phyloP scores from a whole-genome alignment of 2,888 invertebrate species.

The Cylloceria caligata region DNA sequence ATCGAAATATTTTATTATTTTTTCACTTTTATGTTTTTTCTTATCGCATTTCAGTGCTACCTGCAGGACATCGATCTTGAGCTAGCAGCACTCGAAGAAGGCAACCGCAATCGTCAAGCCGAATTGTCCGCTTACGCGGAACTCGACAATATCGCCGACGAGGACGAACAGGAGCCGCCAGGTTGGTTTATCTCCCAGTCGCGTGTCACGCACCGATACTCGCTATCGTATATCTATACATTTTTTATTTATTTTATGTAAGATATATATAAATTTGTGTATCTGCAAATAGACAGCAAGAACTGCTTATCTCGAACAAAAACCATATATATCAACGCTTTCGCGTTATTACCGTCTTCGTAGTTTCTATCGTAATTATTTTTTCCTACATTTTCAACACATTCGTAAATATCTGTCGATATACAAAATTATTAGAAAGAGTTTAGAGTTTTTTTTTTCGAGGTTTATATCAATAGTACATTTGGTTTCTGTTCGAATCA shows the following conservation, averaged over 20 bases:
- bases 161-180: conserved; percentile 84
- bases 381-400: background rate
- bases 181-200: conserved; percentile 76
- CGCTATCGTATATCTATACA: conserved; percentile 15
- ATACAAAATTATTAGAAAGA: conserved; percentile 23
- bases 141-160: conserved; percentile 83
- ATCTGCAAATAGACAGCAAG: conserved; percentile 22
- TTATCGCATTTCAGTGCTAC: conserved; percentile 78
- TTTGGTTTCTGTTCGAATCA: conserved; percentile 63
- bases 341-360: background rate
- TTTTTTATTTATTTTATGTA: conserved; percentile 28
- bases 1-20: background rate
- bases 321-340: conserved; percentile 53
- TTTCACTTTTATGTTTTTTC: conserved; percentile 31
- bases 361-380: conserved; percentile 22
- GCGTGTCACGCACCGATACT: conserved; percentile 46
- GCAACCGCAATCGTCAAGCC: conserved; percentile 81
- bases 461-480: background rate
- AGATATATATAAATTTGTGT: conserved; percentile 27
- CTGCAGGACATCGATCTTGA: conserved; percentile 83
- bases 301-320: conserved; percentile 60
- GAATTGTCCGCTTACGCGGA: conserved; percentile 83
- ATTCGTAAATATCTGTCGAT: conserved; percentile 8
- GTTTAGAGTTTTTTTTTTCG: background rate
- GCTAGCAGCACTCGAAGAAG: conserved; percentile 82